These are phyloP conservation scores for Spinus olivaceus DNA, from an alignment of 2,797 vertebrate genomes.

Conservation along the genomic window DNA sequence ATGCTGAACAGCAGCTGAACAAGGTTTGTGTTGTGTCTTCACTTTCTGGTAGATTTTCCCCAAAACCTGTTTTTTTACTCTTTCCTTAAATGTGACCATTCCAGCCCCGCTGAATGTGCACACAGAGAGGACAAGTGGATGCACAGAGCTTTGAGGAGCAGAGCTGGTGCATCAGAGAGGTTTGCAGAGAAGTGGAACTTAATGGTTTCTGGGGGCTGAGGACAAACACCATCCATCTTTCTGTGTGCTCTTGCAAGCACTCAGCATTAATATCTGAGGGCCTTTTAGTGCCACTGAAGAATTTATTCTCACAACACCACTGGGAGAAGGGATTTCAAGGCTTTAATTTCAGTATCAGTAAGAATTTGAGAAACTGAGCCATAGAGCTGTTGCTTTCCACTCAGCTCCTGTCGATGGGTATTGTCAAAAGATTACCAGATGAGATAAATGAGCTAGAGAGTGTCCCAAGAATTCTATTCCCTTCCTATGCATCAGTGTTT, in stretches of 20 bases:
- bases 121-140: neutral
- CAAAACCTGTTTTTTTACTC: neutral
- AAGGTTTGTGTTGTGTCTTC: neutral
- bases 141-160: neutral
- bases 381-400: neutral
- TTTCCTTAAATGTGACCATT: neutral
- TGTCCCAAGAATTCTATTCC: neutral
- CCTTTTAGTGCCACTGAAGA: conserved; percentile 25
- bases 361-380: conserved; percentile 6
- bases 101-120: neutral
- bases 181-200: neutral
- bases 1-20: neutral
- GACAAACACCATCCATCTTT: neutral
- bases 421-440: neutral
- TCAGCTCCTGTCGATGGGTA: neutral
- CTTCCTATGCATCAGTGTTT: neutral
- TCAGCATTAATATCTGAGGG: conserved; percentile 23
- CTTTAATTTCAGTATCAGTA: conserved; percentile 2
- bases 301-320: conserved; percentile 8
- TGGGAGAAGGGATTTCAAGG: conserved; percentile 17
- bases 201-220: neutral
- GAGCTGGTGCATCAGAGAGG: neutral
- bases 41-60: neutral
- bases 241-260: neutral
- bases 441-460: neutral